Evolutionary conservation across 2,113 vertebrate genomes (phyloP).

Genomic region (Phoxinus phoxinus): DNA sequence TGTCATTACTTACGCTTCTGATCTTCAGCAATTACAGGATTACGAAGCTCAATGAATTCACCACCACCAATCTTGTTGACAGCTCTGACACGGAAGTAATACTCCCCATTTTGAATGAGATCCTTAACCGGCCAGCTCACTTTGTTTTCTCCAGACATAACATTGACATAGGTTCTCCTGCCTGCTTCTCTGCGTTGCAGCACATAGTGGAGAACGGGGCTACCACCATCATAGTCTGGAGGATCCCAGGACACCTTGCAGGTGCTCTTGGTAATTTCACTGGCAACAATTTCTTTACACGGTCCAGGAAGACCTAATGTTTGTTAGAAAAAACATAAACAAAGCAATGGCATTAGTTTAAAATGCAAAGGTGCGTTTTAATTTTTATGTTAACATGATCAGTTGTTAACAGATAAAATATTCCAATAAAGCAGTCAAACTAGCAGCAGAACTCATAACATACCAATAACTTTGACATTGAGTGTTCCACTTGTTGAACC

Average conservation of each 20-base stretch:
- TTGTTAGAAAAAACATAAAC: background rate
- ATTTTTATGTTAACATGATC: background rate
- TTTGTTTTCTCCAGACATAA: constrained; percentile 99
- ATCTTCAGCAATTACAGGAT: constrained; percentile 94
- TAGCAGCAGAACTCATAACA: background rate
- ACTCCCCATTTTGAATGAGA: constrained; percentile 93
- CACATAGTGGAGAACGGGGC: constrained; percentile 91
- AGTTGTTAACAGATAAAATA: background rate
- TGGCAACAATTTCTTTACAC: constrained; percentile 92
- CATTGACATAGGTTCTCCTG: constrained; percentile 92
- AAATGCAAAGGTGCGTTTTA: constrained; percentile 5
- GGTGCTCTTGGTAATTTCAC: constrained; percentile 92
- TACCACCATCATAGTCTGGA: constrained; percentile 94
- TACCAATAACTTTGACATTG: constrained; percentile 99
- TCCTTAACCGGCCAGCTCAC: constrained; percentile 93
- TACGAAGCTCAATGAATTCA: constrained; percentile 92
- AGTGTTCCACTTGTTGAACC: constrained; percentile 90
- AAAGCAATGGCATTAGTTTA: constrained; percentile 14
- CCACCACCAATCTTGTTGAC: constrained; percentile 98
- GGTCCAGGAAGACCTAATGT: constrained; percentile 89
- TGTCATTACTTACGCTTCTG: constrained; percentile 86
- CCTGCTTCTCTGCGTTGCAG: constrained; percentile 96
- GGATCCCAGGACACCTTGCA: constrained; percentile 97
- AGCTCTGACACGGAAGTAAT: constrained; percentile 96
- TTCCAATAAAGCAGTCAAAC: background rate